Evolutionary conservation across 2,888 invertebrate species (phyloP).

Genomic region (Pheosia gnoma): DNA sequence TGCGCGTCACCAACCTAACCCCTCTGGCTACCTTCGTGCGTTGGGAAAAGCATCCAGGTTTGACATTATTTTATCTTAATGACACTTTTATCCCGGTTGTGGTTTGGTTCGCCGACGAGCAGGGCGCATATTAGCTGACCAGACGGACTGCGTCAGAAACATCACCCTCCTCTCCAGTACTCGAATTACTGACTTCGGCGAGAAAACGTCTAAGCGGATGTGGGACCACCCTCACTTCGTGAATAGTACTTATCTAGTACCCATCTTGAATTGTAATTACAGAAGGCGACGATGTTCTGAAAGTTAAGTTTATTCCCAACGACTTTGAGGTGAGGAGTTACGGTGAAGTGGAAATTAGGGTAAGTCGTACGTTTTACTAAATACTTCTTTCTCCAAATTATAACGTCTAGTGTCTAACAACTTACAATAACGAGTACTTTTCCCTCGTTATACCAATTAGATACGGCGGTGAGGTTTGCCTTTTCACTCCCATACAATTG

Average conservation of each 20-base stretch:
- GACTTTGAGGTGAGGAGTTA: slow-evolving; percentile 47
- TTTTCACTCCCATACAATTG: slow-evolving; percentile 1
- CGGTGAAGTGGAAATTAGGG: slow-evolving; percentile 46
- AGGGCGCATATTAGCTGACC: too few relatives aligned
- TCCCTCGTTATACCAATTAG: too few relatives aligned
- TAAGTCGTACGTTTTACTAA: slow-evolving; percentile 20
- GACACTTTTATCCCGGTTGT: neutral
- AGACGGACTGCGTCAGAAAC: too few relatives aligned
- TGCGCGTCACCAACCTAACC: slow-evolving; percentile 59
- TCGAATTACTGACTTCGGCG: too few relatives aligned
- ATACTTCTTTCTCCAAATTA: too few relatives aligned
- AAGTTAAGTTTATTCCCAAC: slow-evolving; percentile 54
- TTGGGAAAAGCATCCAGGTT: slow-evolving; percentile 58
- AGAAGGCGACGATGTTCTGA: slow-evolving; percentile 53
- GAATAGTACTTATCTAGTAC: too few relatives aligned
- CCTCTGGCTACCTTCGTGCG: slow-evolving; percentile 54
- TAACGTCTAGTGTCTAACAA: too few relatives aligned
- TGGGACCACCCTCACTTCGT: too few relatives aligned
- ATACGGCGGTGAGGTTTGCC: neutral
- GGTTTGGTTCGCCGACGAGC: too few relatives aligned
- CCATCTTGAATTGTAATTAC: slow-evolving; percentile 22
- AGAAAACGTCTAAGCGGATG: too few relatives aligned
- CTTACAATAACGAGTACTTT: too few relatives aligned
- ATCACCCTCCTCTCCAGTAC: too few relatives aligned
- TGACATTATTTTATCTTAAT: neutral